Base-by-base conservation (phyloP, 2,888 invertebrate genomes). In the Cataglyphis cursor region DNA sequence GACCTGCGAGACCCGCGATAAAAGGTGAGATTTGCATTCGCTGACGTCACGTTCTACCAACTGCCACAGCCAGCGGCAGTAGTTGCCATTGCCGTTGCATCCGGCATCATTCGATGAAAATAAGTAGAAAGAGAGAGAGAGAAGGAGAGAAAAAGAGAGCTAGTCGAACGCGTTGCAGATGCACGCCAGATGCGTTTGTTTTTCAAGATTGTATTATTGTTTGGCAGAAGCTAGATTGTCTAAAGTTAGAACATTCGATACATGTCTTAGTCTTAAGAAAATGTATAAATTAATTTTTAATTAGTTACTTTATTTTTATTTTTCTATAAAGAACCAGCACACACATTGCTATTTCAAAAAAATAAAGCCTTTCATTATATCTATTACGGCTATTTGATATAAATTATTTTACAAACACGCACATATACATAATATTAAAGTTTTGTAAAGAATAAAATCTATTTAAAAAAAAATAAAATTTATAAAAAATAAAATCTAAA, bases 21-120 rank as follows among this genome's bases (percentile, higher is more conserved):
- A 88, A 83, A 89, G 87, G 84, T 83, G 85, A 85, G 89, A 93
- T 93, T 93, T 93, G 91, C 92, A 93, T 92, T 90, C 89, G 90
- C 92, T 91, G 92, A 91, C 92, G 90, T 92, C 91, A 90, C 90
- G 91, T 89, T 38, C 38, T 59, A 59, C 15, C 59, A 35, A 87
- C 88, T 86, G 83, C 84, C 83, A 87, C 88, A 85, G 82, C 65
- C 78, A 82, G 70, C 64, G 62, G 78, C 74, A 41, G 61, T 61
- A 51, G 80, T 66, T 65, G 66, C 62, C 18, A 38, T 73, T 31
- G 59, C 64, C n/a, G 38, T 54, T 48, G 48, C 70, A 78, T 78
- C 57, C 57, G 78, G 41, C 78, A 31, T 70, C 51, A 41, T 78
- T 44, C 51, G 62, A 54, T 74, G 41, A 48, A 75, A 82, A 81